Conservation (phyloP, 1,140 invertebrate species). For the Halictus rubicundus region DNA sequence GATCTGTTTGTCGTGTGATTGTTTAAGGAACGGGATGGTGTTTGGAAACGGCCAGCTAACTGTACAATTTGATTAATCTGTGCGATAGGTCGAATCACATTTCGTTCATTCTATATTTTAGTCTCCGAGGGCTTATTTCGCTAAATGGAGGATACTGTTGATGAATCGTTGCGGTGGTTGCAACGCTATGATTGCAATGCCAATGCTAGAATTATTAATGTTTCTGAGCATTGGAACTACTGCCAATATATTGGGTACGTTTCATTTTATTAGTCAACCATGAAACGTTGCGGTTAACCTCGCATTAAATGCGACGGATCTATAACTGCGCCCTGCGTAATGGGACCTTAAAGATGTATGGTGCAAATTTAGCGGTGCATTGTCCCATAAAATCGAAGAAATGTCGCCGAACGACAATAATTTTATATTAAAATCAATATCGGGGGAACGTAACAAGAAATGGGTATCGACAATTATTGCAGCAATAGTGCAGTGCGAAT, state of each 20-base stretch:
- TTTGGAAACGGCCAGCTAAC: no score
- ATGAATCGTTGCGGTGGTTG: neutral
- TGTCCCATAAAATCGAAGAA: neutral
- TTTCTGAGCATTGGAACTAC: neutral
- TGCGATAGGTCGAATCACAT: neutral
- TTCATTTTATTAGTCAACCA: conserved; percentile 38
- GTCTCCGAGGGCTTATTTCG: neutral
- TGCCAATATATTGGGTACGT: neutral
- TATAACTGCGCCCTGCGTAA: conserved; percentile 6
- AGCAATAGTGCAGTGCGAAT: no score
- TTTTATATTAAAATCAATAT: neutral
- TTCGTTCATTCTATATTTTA: neutral
- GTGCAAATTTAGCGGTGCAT: neutral
- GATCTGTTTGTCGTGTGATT: no score
- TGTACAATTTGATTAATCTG: no score
- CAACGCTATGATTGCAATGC: neutral
- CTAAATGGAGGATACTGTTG: neutral
- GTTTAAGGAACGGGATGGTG: no score
- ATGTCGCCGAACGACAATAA: neutral
- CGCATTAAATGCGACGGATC: neutral
- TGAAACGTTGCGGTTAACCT: conserved; percentile 11
- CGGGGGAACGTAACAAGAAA: no score
- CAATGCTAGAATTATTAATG: conserved; percentile 2
- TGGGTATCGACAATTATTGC: no score
- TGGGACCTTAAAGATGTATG: neutral